Conservation (phyloP, 2,113 vertebrate species). For the Nyctereutes procyonoides region DNA sequence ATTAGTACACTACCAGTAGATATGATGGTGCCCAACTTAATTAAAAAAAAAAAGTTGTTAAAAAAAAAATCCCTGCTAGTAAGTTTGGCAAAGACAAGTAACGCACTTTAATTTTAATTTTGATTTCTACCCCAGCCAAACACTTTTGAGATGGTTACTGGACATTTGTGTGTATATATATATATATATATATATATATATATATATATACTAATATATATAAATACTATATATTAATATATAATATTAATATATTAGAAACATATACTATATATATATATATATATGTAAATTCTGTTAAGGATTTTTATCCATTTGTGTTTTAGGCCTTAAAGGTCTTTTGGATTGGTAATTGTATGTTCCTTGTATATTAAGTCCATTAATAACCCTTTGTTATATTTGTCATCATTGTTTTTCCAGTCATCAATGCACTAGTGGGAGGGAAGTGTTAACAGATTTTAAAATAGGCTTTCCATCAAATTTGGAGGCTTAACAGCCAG, state of each 20-base stretch:
- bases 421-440: not conserved
- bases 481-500: not conserved
- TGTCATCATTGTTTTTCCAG: not conserved
- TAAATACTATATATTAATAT: no score
- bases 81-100: not conserved
- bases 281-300: slow-evolving; percentile 40
- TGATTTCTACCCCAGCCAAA: slow-evolving; percentile 29
- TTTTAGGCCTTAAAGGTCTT: not conserved
- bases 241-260: no score
- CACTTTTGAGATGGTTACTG: not conserved
- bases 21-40: not conserved
- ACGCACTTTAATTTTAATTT: slow-evolving; percentile 32
- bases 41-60: slow-evolving; percentile 1
- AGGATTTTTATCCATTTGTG: not conserved
- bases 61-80: slow-evolving; percentile 14
- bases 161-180: not conserved
- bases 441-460: not conserved
- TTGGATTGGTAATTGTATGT: not conserved
- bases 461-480: not conserved
- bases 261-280: not conserved
- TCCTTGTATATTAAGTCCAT: not conserved
- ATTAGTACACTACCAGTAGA: not conserved
- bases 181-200: not conserved
- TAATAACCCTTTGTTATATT: not conserved
- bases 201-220: no score